These are phyloP conservation scores for Notocelia uddmanniana DNA, from an alignment of 2,888 invertebrate genomes.

Conservation along the genomic window DNA sequence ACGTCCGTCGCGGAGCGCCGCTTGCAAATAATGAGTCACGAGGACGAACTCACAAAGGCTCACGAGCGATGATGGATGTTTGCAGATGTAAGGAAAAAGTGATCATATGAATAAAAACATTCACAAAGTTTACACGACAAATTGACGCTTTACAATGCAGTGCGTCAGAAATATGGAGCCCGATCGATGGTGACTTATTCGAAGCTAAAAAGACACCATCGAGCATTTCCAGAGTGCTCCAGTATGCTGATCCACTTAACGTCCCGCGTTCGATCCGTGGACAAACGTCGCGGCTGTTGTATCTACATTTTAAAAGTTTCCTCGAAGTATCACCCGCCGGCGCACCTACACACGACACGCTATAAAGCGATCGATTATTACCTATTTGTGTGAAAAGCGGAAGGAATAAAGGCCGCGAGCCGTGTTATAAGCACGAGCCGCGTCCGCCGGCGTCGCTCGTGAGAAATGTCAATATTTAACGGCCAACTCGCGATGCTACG, in stretches of 20 bases:
- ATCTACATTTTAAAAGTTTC: slow-evolving; percentile 72
- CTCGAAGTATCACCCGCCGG: slow-evolving; percentile 76
- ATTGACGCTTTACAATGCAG: slow-evolving; percentile 56
- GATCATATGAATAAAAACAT: slow-evolving; percentile 73
- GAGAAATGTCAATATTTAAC: slow-evolving; percentile 85
- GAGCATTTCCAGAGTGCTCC: slow-evolving; percentile 55
- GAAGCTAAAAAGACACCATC: slow-evolving; percentile 56
- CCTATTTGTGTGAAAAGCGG: slow-evolving; percentile 85
- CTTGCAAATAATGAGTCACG: slow-evolving; percentile 74
- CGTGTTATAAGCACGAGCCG: slow-evolving; percentile 71
- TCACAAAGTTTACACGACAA: slow-evolving; percentile 68
- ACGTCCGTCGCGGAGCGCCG: slow-evolving; percentile 63
- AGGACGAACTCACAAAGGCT: slow-evolving; percentile 73
- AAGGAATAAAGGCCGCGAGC: slow-evolving; percentile 70
- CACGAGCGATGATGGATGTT: slow-evolving; percentile 76
- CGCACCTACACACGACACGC: slow-evolving; percentile 74
- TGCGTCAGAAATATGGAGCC: slow-evolving; percentile 50
- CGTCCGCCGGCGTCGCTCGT: slow-evolving; percentile 75
- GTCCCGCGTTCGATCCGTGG: slow-evolving; percentile 64
- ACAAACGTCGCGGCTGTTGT: slow-evolving; percentile 62
- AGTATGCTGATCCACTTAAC: slow-evolving; percentile 77
- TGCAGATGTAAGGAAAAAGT: slow-evolving; percentile 71
- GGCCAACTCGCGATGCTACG: slow-evolving; percentile 67
- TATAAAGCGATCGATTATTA: slow-evolving; percentile 85
- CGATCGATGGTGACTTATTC: slow-evolving; percentile 51